phyloP scores from a whole-genome alignment of 2,888 invertebrate genomes.

The Steinernema scapterisci region DNA sequence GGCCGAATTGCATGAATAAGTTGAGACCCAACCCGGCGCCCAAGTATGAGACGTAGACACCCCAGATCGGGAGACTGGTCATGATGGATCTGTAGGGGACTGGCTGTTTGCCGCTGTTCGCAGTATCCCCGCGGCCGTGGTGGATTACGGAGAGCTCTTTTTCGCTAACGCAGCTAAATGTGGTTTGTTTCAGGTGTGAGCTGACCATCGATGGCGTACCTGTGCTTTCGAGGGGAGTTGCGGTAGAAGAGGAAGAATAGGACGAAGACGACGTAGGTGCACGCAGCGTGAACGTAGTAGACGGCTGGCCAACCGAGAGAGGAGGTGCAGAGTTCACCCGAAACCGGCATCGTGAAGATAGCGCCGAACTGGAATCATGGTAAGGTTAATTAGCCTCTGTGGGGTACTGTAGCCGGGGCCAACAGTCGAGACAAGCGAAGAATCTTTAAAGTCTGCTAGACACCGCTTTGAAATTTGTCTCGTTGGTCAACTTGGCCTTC shows the following conservation, averaged over 20 bases:
- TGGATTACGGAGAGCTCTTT: slow-evolving; percentile 42
- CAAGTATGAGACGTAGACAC: slow-evolving; percentile 29
- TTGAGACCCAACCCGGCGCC: slow-evolving; percentile 28
- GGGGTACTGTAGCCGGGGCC: background rate
- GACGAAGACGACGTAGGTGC: slow-evolving; percentile 41
- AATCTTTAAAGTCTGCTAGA: no score
- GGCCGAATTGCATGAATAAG: slow-evolving; percentile 35
- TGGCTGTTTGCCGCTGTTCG: slow-evolving; percentile 2
- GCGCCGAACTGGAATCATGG: slow-evolving; percentile 41
- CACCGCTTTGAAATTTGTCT: no score
- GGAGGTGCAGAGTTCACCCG: slow-evolving; percentile 42
- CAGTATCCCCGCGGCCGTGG: slow-evolving; percentile 35
- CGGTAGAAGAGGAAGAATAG: slow-evolving; percentile 44
- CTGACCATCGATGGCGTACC: slow-evolving; percentile 15
- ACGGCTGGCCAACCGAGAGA: slow-evolving; percentile 41
- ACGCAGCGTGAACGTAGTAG: slow-evolving; percentile 42
- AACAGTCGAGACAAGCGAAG: no score
- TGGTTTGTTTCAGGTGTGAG: background rate
- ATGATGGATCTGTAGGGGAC: slow-evolving; percentile 42
- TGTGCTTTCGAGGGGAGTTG: slow-evolving; percentile 44
- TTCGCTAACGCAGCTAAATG: slow-evolving; percentile 35
- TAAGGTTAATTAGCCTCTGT: background rate
- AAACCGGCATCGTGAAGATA: slow-evolving; percentile 44
- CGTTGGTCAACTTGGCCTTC: no score
- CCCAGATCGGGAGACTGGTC: slow-evolving; percentile 35